phyloP scores from a whole-genome alignment of 1,140 invertebrate genomes.

The Lethrus apterus region DNA sequence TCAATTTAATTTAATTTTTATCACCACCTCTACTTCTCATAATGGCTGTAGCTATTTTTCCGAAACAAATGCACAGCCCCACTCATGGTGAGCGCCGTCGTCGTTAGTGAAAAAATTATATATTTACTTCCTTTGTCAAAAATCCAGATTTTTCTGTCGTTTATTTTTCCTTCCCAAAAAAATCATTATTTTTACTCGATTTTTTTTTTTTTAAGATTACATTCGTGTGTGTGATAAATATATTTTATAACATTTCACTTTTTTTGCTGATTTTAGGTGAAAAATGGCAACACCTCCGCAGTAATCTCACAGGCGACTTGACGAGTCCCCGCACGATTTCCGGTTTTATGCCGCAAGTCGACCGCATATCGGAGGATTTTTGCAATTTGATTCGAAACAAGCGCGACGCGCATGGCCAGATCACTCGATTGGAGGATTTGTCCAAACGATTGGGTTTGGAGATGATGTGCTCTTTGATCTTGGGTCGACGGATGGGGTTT shows the following conservation, averaged over 20 bases:
- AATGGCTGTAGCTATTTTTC: too few species aligned
- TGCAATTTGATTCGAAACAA: slow-evolving; percentile 55
- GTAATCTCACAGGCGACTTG: slow-evolving; percentile 65
- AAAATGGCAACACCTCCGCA: slow-evolving; percentile 68
- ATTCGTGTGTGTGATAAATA: not conserved
- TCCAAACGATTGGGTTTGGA: slow-evolving; percentile 73
- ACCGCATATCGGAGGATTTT: slow-evolving; percentile 73
- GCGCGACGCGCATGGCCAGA: slow-evolving; percentile 41
- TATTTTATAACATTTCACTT: not conserved
- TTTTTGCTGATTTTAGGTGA: slow-evolving; percentile 48
- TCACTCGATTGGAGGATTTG: slow-evolving; percentile 61
- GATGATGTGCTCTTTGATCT: slow-evolving; percentile 67
- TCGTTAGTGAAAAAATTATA: too few species aligned
- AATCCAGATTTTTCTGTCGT: too few species aligned
- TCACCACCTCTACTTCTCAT: too few species aligned
- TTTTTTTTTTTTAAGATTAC: slow-evolving; percentile 4
- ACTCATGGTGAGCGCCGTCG: too few species aligned
- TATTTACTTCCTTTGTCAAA: too few species aligned
- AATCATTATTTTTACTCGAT: too few species aligned
- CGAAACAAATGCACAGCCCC: too few species aligned
- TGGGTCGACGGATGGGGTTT: slow-evolving; percentile 73
- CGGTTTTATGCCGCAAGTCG: slow-evolving; percentile 68
- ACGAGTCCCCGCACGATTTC: slow-evolving; percentile 69
- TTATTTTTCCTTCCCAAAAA: too few species aligned
- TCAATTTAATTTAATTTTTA: too few species aligned